phyloP scores from a whole-genome alignment of 2,113 vertebrate species.

The Abramis brama region DNA sequence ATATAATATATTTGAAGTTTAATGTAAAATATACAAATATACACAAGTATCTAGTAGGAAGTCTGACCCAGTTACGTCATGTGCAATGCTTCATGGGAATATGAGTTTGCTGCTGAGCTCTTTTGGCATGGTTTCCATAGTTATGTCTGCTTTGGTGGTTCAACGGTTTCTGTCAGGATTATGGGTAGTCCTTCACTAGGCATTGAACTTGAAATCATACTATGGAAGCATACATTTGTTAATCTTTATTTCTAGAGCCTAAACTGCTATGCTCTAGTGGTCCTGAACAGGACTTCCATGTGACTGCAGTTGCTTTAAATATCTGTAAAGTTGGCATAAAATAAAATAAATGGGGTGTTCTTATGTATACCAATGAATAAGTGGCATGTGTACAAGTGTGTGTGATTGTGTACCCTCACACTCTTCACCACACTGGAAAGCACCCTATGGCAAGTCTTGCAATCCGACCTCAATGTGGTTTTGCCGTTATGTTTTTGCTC shows the following conservation, averaged over 20 bases:
- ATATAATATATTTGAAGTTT: not conserved
- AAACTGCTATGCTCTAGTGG: not conserved
- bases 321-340: not conserved
- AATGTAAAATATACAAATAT: too few relatives aligned
- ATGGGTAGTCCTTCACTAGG: not conserved
- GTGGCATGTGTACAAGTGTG: not conserved
- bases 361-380: not conserved
- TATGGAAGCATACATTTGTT: not conserved
- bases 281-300: not conserved
- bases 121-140: not conserved
- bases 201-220: not conserved
- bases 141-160: not conserved
- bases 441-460: not conserved
- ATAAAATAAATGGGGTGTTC: not conserved
- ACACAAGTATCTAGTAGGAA: not conserved
- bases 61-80: not conserved
- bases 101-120: not conserved
- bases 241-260: not conserved
- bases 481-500: not conserved
- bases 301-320: not conserved
- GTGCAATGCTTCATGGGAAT: not conserved
- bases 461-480: not conserved
- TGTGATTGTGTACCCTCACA: conserved; percentile 21
- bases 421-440: conserved; percentile 19
- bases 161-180: not conserved